A percentile compares a stretch with the other conserved stretches of the same genome.
phyloP scores from a whole-genome alignment of 2,113 vertebrate genomes.

The Platichthys stellatus region DNA sequence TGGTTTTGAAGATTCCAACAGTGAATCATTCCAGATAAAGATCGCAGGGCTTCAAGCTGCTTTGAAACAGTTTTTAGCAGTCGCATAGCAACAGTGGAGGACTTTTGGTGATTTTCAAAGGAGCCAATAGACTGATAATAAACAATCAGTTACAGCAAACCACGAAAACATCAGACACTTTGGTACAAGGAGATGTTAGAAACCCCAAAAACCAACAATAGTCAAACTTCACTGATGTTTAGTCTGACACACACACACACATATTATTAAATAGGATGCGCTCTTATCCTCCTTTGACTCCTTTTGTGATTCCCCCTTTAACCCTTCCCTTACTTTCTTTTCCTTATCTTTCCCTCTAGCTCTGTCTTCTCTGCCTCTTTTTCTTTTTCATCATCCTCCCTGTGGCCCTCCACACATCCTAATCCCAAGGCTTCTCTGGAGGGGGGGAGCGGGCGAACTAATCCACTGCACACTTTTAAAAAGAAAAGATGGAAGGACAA shows the following conservation, averaged over 20 bases:
- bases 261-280: neutral
- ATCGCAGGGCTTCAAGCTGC: conserved; percentile 27
- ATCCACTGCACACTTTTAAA: conserved; percentile 64
- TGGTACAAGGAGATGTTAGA: neutral
- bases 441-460: conserved; percentile 30
- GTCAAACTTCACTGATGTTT: neutral
- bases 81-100: conserved; percentile 61
- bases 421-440: conserved; percentile 57
- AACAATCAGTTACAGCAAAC: conserved; percentile 26
- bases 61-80: conserved; percentile 49
- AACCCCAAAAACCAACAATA: neutral
- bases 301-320: neutral
- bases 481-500: conserved; percentile 57
- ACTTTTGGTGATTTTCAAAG: neutral
- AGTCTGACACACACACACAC: neutral
- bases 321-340: neutral
- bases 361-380: conserved; percentile 1
- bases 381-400: conserved; percentile 25
- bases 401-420: conserved; percentile 37
- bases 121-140: conserved; percentile 24
- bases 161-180: conserved; percentile 9
- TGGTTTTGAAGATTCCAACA: conserved; percentile 31
- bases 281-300: conserved; percentile 2
- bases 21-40: conserved; percentile 37
- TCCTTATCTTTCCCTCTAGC: conserved; percentile 3